phyloP scores from a whole-genome alignment of 2,797 vertebrate species.

The Sebastes kiyomatsui region DNA sequence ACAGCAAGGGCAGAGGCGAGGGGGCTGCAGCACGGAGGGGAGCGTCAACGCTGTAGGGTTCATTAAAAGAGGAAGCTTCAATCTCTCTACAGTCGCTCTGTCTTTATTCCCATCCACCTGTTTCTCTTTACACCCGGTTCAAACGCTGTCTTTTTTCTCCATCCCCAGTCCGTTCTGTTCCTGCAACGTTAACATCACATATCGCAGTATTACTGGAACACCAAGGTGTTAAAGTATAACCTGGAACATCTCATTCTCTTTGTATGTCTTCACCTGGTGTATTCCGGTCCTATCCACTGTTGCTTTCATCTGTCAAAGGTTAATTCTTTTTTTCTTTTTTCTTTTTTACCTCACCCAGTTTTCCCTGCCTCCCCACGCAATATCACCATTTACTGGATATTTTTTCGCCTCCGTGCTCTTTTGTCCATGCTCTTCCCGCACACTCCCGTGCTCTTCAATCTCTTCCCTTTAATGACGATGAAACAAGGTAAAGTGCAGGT shows the following conservation, averaged over 20 bases:
- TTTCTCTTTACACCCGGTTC: background rate
- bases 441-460: conserved; percentile 21
- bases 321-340: background rate
- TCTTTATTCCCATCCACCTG: conserved; percentile 11
- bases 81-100: conserved; percentile 8
- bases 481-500: conserved; percentile 65
- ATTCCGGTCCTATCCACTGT: conserved; percentile 6
- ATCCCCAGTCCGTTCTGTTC: conserved; percentile 10
- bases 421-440: conserved; percentile 22
- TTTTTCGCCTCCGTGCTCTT: conserved; percentile 21
- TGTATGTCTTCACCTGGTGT: conserved; percentile 20
- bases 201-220: conserved; percentile 8
- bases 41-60: conserved; percentile 30
- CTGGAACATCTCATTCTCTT: conserved; percentile 44
- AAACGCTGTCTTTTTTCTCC: background rate
- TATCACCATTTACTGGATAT: conserved; percentile 28
- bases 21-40: conserved; percentile 18
- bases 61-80: conserved; percentile 51
- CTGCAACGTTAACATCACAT: conserved; percentile 8
- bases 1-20: conserved; percentile 59
- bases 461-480: conserved; percentile 51
- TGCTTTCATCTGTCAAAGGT: conserved; percentile 40
- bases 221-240: conserved; percentile 18
- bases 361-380: conserved; percentile 26
- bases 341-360: conserved; percentile 1